These are phyloP conservation scores for Limnephilus lunatus DNA, from an alignment of 2,888 invertebrate genomes.

Conservation along the genomic window DNA sequence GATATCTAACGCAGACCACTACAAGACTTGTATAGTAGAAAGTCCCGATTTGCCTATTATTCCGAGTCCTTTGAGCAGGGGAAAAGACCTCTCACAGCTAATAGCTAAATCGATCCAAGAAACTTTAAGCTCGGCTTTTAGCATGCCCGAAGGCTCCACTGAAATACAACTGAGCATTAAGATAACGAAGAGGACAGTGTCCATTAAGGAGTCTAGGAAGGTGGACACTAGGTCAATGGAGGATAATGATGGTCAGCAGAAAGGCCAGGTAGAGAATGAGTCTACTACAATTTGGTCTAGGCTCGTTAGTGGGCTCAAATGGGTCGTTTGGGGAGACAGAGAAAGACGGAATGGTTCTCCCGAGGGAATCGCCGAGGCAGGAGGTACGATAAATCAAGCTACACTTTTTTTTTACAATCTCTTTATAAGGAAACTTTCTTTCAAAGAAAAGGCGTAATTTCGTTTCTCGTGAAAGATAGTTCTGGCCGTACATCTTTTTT, in stretches of 20 bases:
- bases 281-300: slow-evolving; percentile 65
- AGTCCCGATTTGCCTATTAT: slow-evolving; percentile 31
- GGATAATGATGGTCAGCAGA: slow-evolving; percentile 1
- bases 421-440: slow-evolving; percentile 28
- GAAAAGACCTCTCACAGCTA: slow-evolving; percentile 57
- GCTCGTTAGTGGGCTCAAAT: slow-evolving; percentile 63
- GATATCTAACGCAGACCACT: slow-evolving; percentile 55
- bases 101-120: slow-evolving; percentile 63
- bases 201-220: slow-evolving; percentile 60
- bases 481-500: neutral
- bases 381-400: slow-evolving; percentile 53
- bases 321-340: slow-evolving; percentile 64
- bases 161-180: slow-evolving; percentile 65
- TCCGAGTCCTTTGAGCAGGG: slow-evolving; percentile 5
- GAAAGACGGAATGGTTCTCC: slow-evolving; percentile 47
- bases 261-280: slow-evolving; percentile 55
- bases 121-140: slow-evolving; percentile 59
- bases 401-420: slow-evolving; percentile 36
- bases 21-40: slow-evolving; percentile 58
- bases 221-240: slow-evolving; percentile 9
- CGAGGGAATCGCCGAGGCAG: slow-evolving; percentile 32
- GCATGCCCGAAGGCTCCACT: slow-evolving; percentile 56
- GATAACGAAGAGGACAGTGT: slow-evolving; percentile 62
- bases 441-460: neutral
- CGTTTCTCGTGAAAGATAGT: neutral